phyloP scores from a whole-genome alignment of 2,797 vertebrate species.

The Poeciliopsis turneri region DNA sequence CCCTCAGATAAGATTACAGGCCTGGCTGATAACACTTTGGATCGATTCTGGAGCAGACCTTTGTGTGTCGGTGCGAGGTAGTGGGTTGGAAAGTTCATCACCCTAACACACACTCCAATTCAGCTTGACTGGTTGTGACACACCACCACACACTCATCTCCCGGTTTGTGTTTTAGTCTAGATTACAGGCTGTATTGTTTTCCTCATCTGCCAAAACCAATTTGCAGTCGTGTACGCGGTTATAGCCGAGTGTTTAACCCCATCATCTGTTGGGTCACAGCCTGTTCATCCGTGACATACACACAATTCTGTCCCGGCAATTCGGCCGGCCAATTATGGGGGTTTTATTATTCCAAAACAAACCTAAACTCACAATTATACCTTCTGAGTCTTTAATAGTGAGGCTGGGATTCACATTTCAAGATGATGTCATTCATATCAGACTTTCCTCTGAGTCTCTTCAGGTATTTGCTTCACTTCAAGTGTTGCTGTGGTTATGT shows the following conservation, averaged over 20 bases:
- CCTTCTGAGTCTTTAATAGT: slow-evolving; percentile 42
- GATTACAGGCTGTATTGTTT: slow-evolving; percentile 63
- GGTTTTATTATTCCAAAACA: slow-evolving; percentile 54
- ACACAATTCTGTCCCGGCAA: slow-evolving; percentile 29
- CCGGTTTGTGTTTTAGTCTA: slow-evolving; percentile 49
- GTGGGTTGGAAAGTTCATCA: slow-evolving; percentile 7
- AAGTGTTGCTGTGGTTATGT: slow-evolving; percentile 47
- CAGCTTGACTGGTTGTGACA: slow-evolving; percentile 16
- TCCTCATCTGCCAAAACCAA: slow-evolving; percentile 53
- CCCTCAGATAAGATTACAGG: slow-evolving; percentile 66
- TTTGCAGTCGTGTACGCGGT: slow-evolving; percentile 49
- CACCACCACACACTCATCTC: slow-evolving; percentile 11
- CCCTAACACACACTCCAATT: slow-evolving; percentile 7
- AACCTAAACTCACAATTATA: slow-evolving; percentile 46
- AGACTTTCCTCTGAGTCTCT: slow-evolving; percentile 15
- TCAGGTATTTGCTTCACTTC: slow-evolving; percentile 6
- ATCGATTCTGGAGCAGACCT: slow-evolving; percentile 24
- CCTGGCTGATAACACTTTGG: slow-evolving; percentile 62
- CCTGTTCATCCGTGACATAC: slow-evolving; percentile 57
- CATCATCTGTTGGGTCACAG: slow-evolving; percentile 52
- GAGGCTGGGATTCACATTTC: slow-evolving; percentile 11
- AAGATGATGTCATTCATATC: slow-evolving; percentile 48
- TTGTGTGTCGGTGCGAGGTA: slow-evolving; percentile 4
- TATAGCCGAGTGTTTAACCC: slow-evolving; percentile 49
- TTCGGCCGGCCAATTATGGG: slow-evolving; percentile 41